Base-by-base conservation (phyloP, 1,140 invertebrate genomes). In the Hyposmocoma kahamanoa region DNA sequence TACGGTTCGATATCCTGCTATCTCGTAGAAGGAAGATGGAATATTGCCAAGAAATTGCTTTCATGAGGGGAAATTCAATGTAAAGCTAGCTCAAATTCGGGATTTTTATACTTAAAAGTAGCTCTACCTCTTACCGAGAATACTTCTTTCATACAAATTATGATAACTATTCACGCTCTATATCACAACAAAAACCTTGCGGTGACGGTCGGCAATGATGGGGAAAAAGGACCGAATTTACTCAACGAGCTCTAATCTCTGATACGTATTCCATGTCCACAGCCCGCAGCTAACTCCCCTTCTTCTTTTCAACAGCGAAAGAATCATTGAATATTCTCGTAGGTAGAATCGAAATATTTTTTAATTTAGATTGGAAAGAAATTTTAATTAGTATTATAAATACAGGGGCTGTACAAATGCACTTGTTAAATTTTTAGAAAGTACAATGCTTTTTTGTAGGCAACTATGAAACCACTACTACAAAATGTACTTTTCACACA, bases 161-260 rank as follows among this genome's bases (percentile, higher is more conserved):
- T 26, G 24, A 26, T 26, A 11, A 26, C 5, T 26, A 26, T 11
- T 6, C 24, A 11, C 24, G 24, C 5, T 26, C 24, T 26, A 11
- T n/a, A 10, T 18, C 19, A 13, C 22, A 18, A 44, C 22, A 44
- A 38, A 50, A 50, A 22, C 18, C 30, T 17, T 20, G 34, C 22
- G 21, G 36, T 20, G 28, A 41, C n/a, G 32, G 38, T 38, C 19
- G 42, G 41, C 49, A 39, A 46, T 47, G 45, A 53, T 10, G 50
- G 24, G 24, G n/a, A 19, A 49, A 49, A 44, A 46, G 41, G 52
- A 47, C 39, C 30, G 44, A 55, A 45, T 50, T 49, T 48, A 55
- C 47, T 21, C 18, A 48, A 50, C 46, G 55, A 38, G 38, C 30
- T 38, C 54, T 53, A 53, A 57, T 46, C 42, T 38, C 21, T 26